Conservation (phyloP, 2,113 vertebrate genomes). For the Catharus bicknelli region DNA sequence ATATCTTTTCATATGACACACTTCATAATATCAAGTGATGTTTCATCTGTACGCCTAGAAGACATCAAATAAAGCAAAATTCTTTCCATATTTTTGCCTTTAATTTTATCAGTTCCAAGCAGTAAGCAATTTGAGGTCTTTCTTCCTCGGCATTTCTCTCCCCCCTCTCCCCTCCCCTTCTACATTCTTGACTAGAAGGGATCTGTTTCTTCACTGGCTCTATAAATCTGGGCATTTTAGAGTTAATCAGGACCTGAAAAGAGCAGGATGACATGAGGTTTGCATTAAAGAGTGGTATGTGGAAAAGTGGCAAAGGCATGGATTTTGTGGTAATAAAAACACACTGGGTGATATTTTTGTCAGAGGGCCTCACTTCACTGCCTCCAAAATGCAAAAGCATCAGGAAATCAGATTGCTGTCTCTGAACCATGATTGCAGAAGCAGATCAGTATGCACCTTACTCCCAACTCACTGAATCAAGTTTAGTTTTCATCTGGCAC, state of each 20-base stretch:
- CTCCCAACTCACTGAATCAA: neutral
- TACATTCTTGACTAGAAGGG: conserved; percentile 44
- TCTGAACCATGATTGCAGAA: conserved; percentile 28
- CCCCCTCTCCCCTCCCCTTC: neutral
- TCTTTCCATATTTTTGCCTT: conserved; percentile 26
- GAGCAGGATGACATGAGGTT: conserved; percentile 76
- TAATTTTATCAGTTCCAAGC: conserved; percentile 20
- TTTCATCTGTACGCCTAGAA: neutral
- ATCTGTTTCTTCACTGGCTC: conserved; percentile 47
- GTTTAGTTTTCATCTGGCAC: neutral
- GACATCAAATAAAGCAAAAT: neutral
- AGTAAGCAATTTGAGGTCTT: neutral
- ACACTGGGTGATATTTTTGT: conserved; percentile 72
- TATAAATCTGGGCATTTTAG: conserved; percentile 65
- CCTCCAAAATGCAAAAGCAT: conserved; percentile 47
- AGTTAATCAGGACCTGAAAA: conserved; percentile 71
- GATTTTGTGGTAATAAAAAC: conserved; percentile 79
- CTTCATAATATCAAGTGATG: neutral
- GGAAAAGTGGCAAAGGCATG: conserved; percentile 76
- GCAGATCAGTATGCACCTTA: conserved; percentile 23
- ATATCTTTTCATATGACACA: neutral
- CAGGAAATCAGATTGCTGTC: conserved; percentile 24
- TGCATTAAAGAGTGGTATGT: conserved; percentile 77
- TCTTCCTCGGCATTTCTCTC: neutral
- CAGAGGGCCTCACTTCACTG: conserved; percentile 59